phyloP scores from a whole-genome alignment of 2,888 invertebrate species.

The Parnassius orleans region DNA sequence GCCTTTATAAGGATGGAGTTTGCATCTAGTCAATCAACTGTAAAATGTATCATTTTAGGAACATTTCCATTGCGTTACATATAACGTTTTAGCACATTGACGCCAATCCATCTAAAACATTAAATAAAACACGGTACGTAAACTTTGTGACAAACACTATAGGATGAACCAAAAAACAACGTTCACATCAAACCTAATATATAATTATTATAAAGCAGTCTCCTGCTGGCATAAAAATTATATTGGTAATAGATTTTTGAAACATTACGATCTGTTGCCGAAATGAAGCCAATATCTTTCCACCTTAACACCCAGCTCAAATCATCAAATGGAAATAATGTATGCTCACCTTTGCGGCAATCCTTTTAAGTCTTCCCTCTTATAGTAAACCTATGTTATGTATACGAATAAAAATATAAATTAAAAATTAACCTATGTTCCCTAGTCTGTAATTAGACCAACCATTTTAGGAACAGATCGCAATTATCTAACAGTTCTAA shows the following conservation, averaged over 20 bases:
- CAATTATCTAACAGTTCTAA: slow-evolving; percentile 53
- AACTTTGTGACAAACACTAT: slow-evolving; percentile 54
- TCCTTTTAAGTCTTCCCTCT: slow-evolving; percentile 28
- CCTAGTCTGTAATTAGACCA: slow-evolving; percentile 53
- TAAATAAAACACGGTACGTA: slow-evolving; percentile 63
- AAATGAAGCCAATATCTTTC: slow-evolving; percentile 75
- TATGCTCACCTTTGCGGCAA: slow-evolving; percentile 43
- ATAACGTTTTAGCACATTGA: slow-evolving; percentile 79
- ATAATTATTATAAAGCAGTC: slow-evolving; percentile 55
- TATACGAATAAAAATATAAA: slow-evolving; percentile 15
- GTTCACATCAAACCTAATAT: slow-evolving; percentile 63
- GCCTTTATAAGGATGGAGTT: slow-evolving; percentile 60
- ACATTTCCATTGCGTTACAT: slow-evolving; percentile 78
- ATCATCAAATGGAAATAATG: slow-evolving; percentile 57
- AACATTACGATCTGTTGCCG: slow-evolving; percentile 79
- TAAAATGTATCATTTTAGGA: slow-evolving; percentile 59
- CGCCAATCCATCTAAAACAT: slow-evolving; percentile 67
- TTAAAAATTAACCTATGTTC: slow-evolving; percentile 38
- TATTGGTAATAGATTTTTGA: slow-evolving; percentile 51
- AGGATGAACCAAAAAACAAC: slow-evolving; percentile 58
- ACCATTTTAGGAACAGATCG: slow-evolving; percentile 80
- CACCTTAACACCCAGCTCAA: slow-evolving; percentile 75
- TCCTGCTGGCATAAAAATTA: slow-evolving; percentile 54
- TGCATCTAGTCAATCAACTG: slow-evolving; percentile 72
- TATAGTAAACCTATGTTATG: slow-evolving; percentile 26